Percentiles rank a stretch among this genome's conserved stretches.
phyloP scores from a whole-genome alignment of 2,113 vertebrate genomes.

The Pao palembangensis region DNA sequence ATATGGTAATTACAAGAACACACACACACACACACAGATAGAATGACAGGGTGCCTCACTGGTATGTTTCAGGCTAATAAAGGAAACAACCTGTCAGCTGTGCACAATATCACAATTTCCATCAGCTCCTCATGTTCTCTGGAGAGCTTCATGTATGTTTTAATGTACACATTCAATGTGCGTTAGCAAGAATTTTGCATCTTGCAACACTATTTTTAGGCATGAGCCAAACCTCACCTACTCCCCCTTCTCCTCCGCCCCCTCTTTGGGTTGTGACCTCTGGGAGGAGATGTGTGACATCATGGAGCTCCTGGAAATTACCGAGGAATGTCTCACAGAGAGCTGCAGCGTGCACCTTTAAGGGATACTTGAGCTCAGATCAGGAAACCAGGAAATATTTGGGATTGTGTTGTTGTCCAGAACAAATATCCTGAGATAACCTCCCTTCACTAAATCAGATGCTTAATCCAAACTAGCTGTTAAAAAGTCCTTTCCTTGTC shows the following conservation, averaged over 20 bases:
- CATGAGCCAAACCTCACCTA: conserved; percentile 4
- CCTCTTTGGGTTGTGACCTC: conserved; percentile 18
- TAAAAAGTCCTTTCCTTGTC: too few species aligned
- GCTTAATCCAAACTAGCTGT: too few species aligned
- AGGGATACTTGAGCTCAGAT: too few species aligned
- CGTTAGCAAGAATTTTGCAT: conserved; percentile 16
- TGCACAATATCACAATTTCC: conserved; percentile 22
- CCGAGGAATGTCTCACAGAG: conserved; percentile 58
- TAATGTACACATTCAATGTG: background rate
- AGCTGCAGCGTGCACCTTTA: background rate
- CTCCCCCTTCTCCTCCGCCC: background rate
- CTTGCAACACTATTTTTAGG: conserved; percentile 15
- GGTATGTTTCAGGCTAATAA: conserved; percentile 31
- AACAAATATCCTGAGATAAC: too few species aligned
- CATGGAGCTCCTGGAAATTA: conserved; percentile 55
- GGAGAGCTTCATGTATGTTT: background rate
- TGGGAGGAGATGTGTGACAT: conserved; percentile 68
- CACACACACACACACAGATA: conserved; percentile 13
- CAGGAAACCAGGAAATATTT: too few species aligned
- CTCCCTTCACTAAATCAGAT: too few species aligned
- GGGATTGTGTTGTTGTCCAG: too few species aligned
- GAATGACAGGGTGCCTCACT: conserved; percentile 12
- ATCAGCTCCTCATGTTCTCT: background rate
- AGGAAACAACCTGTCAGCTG: conserved; percentile 28
- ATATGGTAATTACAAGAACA: conserved; percentile 16